A percentile compares a stretch with the other conserved stretches of the same genome.
Conservation (phyloP, 2,888 invertebrate species). For the Plagiodera versicolora region DNA sequence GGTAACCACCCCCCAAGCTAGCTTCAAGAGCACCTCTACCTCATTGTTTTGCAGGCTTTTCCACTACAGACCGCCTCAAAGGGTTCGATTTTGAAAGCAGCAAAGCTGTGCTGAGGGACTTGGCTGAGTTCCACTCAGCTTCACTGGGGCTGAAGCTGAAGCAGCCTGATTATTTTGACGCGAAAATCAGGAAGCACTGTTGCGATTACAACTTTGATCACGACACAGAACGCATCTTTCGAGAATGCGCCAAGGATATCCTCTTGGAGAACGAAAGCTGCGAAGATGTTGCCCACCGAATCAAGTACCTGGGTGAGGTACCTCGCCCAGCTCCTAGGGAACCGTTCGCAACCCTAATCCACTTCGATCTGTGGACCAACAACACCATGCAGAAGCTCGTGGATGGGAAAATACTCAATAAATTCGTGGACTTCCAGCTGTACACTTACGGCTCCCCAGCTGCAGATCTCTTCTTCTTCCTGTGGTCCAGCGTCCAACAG, state of each 20-base stretch:
- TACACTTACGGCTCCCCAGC: constrained; percentile 35
- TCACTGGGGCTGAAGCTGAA: constrained; percentile 57
- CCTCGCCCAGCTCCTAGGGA: constrained; percentile 36
- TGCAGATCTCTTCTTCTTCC: constrained; percentile 39
- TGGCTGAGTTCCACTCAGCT: constrained; percentile 61
- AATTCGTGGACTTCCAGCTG: constrained; percentile 42
- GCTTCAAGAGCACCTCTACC: not conserved
- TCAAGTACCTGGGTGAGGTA: constrained; percentile 10
- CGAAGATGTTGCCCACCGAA: not conserved
- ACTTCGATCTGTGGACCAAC: constrained; percentile 63
- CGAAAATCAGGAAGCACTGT: constrained; percentile 47
- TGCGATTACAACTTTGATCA: not conserved
- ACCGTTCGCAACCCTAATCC: constrained; percentile 58
- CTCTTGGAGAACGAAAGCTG: constrained; percentile 16
- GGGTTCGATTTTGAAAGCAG: constrained; percentile 58
- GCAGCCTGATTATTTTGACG: constrained; percentile 51
- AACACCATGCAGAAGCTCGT: constrained; percentile 59
- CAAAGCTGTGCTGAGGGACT: constrained; percentile 52
- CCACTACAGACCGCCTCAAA: constrained; percentile 53
- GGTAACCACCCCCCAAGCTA: constrained; percentile 42
- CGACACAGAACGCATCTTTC: not conserved
- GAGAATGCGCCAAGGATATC: constrained; percentile 15
- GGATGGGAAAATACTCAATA: constrained; percentile 31
- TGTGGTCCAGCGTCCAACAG: constrained; percentile 37
- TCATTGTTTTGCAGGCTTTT: constrained; percentile 51